These are phyloP conservation scores for Tetraneura akinire DNA, from an alignment of 1,140 invertebrate genomes.

Conservation along the genomic window DNA sequence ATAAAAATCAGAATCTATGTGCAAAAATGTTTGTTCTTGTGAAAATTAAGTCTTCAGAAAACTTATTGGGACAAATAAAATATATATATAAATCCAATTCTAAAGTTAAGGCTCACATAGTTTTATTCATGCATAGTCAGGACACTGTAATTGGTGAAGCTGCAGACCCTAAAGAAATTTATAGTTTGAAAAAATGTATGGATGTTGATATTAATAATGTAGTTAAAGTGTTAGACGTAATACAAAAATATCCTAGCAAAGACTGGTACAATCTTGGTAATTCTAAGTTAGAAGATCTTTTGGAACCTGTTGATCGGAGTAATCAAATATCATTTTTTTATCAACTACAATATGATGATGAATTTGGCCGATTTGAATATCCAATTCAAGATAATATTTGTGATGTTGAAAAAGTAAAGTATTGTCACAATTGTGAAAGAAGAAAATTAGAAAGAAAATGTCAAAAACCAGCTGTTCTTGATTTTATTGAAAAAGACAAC, in stretches of 20 bases:
- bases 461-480: neutral
- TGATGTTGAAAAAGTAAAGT: neutral
- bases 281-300: slow-evolving; percentile 15
- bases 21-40: slow-evolving; percentile 54
- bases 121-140: slow-evolving; percentile 62
- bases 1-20: slow-evolving; percentile 58
- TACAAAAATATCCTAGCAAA: neutral
- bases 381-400: neutral
- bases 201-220: slow-evolving; percentile 57
- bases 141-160: slow-evolving; percentile 82
- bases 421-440: slow-evolving; percentile 16
- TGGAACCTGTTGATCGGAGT: neutral
- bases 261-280: slow-evolving; percentile 22
- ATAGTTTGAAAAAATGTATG: slow-evolving; percentile 74
- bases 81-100: slow-evolving; percentile 4
- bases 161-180: slow-evolving; percentile 75
- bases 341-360: slow-evolving; percentile 23
- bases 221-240: neutral
- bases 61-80: slow-evolving; percentile 7
- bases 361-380: slow-evolving; percentile 9
- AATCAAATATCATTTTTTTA: slow-evolving; percentile 37
- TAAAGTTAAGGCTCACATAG: neutral
- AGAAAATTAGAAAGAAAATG: neutral
- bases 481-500: slow-evolving; percentile 13
- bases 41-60: slow-evolving; percentile 53